Percentiles rank a stretch among this genome's conserved stretches.
Conservation (phyloP, 92 coral and sea anemone species). For the Epizoanthus stellaris region DNA sequence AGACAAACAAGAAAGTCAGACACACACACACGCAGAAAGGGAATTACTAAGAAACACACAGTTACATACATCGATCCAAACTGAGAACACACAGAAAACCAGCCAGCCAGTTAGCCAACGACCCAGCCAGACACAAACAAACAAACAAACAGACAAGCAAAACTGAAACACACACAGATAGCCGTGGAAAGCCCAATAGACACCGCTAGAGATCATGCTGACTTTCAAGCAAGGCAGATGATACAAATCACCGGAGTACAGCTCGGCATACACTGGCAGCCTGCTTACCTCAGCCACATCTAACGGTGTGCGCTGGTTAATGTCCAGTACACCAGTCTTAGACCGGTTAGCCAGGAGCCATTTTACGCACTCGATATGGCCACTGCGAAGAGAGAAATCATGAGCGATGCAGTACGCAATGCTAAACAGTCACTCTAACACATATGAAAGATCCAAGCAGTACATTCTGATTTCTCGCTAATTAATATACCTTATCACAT, state of each 20-base stretch:
- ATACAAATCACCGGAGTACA: neutral
- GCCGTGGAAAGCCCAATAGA: too few species aligned
- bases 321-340: slow-evolving; percentile 52
- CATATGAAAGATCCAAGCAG: too few species aligned
- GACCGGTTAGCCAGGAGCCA: slow-evolving; percentile 68
- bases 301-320: slow-evolving; percentile 55
- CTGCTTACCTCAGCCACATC: slow-evolving; percentile 56
- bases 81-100: too few species aligned
- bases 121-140: too few species aligned
- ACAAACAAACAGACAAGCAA: too few species aligned
- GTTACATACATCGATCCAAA: too few species aligned
- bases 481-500: too few species aligned
- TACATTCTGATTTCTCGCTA: too few species aligned
- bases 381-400: slow-evolving; percentile 26
- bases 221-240: neutral
- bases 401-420: too few species aligned
- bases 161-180: too few species aligned
- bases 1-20: neutral
- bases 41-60: neutral
- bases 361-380: slow-evolving; percentile 68
- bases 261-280: neutral
- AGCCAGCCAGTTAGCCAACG: too few species aligned
- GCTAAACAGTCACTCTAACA: too few species aligned
- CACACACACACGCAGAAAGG: neutral
- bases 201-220: neutral